These are phyloP conservation scores for Trididemnum miniatum DNA, from an alignment of 23 tunicate species.

Conservation along the genomic window DNA sequence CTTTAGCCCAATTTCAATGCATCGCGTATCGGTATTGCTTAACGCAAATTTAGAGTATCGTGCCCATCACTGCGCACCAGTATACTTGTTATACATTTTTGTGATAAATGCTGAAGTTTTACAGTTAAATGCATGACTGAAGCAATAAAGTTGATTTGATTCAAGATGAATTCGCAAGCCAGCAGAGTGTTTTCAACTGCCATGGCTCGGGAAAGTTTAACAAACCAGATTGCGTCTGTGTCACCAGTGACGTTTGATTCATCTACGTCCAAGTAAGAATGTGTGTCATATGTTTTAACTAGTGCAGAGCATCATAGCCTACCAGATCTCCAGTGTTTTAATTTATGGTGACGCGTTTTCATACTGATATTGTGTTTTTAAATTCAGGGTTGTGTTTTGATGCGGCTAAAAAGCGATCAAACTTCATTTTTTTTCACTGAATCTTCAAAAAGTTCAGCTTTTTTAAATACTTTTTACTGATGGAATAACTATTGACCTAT, in stretches of 20 bases:
- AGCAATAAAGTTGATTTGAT: too few relatives aligned
- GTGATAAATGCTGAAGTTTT: too few relatives aligned
- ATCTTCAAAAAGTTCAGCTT: neutral
- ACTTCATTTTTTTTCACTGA: too few relatives aligned
- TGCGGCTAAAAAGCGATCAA: neutral
- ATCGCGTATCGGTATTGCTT: too few relatives aligned
- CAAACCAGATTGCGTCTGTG: conserved; percentile 71
- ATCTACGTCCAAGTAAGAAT: neutral
- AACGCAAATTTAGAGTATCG: too few relatives aligned
- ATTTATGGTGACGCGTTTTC: neutral
- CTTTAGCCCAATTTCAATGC: too few relatives aligned
- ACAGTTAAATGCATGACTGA: too few relatives aligned
- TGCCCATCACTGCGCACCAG: too few relatives aligned
- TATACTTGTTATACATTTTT: too few relatives aligned
- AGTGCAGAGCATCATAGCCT: neutral
- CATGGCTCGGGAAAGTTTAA: conserved; percentile 67
- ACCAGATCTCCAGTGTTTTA: neutral
- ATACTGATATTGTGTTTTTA: neutral
- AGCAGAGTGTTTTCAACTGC: conserved; percentile 74
- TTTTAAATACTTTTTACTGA: neutral
- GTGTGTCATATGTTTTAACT: neutral
- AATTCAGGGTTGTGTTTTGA: neutral
- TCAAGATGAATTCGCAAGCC: neutral
- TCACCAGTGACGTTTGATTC: conserved; percentile 24
- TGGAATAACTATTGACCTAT: too few relatives aligned